phyloP scores from a whole-genome alignment of 2,113 vertebrate species.

The Sylvietta virens region DNA sequence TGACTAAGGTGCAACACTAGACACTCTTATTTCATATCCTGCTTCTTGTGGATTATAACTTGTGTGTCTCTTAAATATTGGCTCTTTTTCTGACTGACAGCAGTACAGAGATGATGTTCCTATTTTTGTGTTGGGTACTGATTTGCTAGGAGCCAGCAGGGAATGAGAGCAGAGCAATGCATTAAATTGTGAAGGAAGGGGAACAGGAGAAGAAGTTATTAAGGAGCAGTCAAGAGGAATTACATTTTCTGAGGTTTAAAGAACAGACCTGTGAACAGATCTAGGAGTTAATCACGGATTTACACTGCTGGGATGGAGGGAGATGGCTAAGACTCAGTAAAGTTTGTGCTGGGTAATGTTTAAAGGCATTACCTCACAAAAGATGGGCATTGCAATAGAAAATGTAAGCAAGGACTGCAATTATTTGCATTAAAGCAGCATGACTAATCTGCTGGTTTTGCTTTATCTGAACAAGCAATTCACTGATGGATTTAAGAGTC shows the following conservation, averaged over 20 bases:
- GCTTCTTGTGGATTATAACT: neutral
- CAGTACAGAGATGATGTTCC: neutral
- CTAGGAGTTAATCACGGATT: slow-evolving; percentile 44
- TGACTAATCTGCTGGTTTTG: slow-evolving; percentile 29
- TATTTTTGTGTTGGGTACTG: neutral
- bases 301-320: slow-evolving; percentile 18
- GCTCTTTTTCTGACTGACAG: neutral
- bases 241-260: slow-evolving; percentile 32
- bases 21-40: neutral
- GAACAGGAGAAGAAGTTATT: neutral
- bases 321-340: neutral
- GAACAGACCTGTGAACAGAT: slow-evolving; percentile 17
- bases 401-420: slow-evolving; percentile 19
- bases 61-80: neutral
- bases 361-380: slow-evolving; percentile 40
- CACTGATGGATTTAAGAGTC: neutral
- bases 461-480: neutral
- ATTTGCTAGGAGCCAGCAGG: neutral
- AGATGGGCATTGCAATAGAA: slow-evolving; percentile 11
- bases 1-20: neutral
- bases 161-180: neutral
- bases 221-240: slow-evolving; percentile 19
- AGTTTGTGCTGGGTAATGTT: neutral
- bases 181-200: neutral
- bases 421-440: slow-evolving; percentile 39